phyloP scores from a whole-genome alignment of 2,888 invertebrate species.

The Leptinotarsa juncta region DNA sequence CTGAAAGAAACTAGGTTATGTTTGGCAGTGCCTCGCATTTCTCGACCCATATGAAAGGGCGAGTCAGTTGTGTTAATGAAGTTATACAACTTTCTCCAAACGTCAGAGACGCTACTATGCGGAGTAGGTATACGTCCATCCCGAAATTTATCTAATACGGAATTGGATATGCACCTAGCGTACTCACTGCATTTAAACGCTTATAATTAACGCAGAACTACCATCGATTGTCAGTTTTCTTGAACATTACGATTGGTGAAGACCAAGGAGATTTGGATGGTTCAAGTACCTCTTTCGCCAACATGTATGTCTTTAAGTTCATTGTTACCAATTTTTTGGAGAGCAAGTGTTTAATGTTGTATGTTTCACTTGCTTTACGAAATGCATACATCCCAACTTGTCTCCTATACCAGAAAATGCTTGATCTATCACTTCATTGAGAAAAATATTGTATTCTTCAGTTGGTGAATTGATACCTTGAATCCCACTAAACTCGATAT shows the following conservation, averaged over 20 bases:
- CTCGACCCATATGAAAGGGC: constrained; percentile 37
- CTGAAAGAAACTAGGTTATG: constrained; percentile 20
- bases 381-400: constrained; percentile 22
- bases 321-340: constrained; percentile 35
- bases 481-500: not conserved
- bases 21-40: constrained; percentile 34
- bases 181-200: constrained; percentile 44
- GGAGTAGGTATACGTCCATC: constrained; percentile 8
- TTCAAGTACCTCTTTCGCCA: constrained; percentile 49
- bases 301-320: constrained; percentile 51
- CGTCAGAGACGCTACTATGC: constrained; percentile 4
- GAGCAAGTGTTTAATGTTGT: constrained; percentile 32
- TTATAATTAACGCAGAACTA: no score
- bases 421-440: constrained; percentile 4
- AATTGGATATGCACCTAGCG: constrained; percentile 35
- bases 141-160: constrained; percentile 23
- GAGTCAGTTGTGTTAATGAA: constrained; percentile 33
- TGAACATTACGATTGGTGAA: constrained; percentile 42
- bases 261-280: constrained; percentile 55
- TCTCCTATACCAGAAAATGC: constrained; percentile 9
- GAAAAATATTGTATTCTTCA: not conserved
- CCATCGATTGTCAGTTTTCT: no score
- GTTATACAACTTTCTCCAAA: constrained; percentile 41
- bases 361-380: constrained; percentile 8
- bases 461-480: constrained; percentile 3